Evolutionary conservation across 2,797 vertebrate species (phyloP).

Genomic region (Brachyrhaphis roseni): DNA sequence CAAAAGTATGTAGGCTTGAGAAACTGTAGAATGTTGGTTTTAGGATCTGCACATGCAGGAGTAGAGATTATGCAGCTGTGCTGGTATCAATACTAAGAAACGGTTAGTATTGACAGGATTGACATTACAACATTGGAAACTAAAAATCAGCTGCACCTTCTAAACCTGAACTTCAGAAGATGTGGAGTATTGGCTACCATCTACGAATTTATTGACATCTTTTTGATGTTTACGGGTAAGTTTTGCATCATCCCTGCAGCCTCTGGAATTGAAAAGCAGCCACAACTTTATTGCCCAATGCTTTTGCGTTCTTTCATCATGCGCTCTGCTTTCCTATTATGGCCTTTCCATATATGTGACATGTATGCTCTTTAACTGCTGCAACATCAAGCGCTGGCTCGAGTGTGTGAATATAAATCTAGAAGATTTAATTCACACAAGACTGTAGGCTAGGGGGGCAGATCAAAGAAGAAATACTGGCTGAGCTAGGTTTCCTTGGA

Average conservation of each 20-base stretch:
- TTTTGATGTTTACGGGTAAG: slow-evolving; percentile 32
- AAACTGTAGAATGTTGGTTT: neutral
- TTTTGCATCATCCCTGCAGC: neutral
- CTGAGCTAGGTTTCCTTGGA: neutral
- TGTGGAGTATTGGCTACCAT: slow-evolving; percentile 17
- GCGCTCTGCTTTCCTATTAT: slow-evolving; percentile 9
- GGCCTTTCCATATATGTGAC: slow-evolving; percentile 5
- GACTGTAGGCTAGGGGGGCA: neutral
- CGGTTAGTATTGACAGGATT: neutral
- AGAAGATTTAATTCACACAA: neutral
- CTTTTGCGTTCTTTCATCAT: slow-evolving; percentile 19
- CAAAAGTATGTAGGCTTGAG: neutral
- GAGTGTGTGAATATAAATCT: neutral
- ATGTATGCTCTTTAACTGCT: neutral
- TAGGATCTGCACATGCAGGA: neutral
- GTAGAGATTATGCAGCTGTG: slow-evolving; percentile 5
- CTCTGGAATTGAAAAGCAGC: neutral
- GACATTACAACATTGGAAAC: neutral
- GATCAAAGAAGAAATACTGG: neutral
- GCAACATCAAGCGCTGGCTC: neutral
- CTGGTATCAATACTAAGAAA: slow-evolving; percentile 14
- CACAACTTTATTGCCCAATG: neutral
- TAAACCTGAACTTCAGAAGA: slow-evolving; percentile 12
- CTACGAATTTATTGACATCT: slow-evolving; percentile 5
- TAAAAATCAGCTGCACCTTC: neutral